phyloP scores from a whole-genome alignment of 2,113 vertebrate species.

The Varanus komodoensis region DNA sequence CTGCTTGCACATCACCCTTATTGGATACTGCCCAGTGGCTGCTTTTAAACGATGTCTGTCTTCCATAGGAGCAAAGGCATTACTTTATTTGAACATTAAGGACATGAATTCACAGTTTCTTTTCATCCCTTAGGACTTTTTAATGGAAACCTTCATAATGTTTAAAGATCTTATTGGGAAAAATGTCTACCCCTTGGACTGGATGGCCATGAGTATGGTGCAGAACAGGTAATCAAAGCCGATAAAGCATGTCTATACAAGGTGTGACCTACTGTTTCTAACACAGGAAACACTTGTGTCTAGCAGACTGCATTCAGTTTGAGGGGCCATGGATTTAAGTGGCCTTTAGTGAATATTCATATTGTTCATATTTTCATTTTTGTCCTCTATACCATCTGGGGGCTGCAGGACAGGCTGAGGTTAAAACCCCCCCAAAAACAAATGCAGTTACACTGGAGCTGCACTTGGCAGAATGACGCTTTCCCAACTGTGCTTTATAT shows the following conservation, averaged over 20 bases:
- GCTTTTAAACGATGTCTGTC: neutral
- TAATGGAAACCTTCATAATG: slow-evolving; percentile 97
- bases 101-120: neutral
- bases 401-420: neutral
- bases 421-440: neutral
- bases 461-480: neutral
- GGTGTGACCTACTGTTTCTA: neutral
- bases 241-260: neutral
- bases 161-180: slow-evolving; percentile 97
- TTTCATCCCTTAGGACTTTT: slow-evolving; percentile 86
- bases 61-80: neutral
- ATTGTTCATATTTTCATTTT: neutral
- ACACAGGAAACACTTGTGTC: neutral
- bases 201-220: slow-evolving; percentile 99
- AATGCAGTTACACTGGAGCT: neutral
- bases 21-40: neutral
- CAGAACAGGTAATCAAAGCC: slow-evolving; percentile 89
- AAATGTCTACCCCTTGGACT: slow-evolving; percentile 94
- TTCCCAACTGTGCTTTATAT: neutral
- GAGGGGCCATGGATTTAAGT: neutral
- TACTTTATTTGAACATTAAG: neutral
- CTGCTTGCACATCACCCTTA: no score
- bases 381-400: neutral
- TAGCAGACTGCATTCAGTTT: neutral
- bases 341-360: neutral